Evolutionary conservation across 2,797 vertebrate genomes (phyloP), one percentile per base, ranked within the genome.

Genomic region (Anguilla pacifica): DNA sequence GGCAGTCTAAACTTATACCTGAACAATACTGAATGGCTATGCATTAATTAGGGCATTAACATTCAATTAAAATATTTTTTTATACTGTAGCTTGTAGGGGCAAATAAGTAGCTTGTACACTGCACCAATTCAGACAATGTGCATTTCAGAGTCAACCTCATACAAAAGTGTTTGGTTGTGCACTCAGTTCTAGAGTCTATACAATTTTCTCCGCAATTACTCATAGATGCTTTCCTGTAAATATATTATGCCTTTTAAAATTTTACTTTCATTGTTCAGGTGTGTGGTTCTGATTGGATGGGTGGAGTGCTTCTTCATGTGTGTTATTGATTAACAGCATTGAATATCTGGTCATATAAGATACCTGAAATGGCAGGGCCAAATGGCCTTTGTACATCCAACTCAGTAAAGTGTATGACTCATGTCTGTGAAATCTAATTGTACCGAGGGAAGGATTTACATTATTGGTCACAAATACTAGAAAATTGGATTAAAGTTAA

Each of bases 281-380:
- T 82, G 74, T 43, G 74, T 19, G 35, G 31, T 77, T 43, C 31
- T 77, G 35, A 46, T 79, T 79, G 35, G 39, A 79, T 46, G 74
- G 74, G 74, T 79, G 74, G 74, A 79, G 74, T 79, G 31, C 74
- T 79, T 22, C 15, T 55, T 61, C 5, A 35, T 79, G 17, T 79
- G 74, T 46, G 74, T 79, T 22, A 79, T 79, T 46, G 79, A 82
- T 82, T 82, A 82, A 51, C 79, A 82, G 22, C 46, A 82, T n/a
- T 25, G 22, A 51, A 51, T 49, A 82, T 82, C 4, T 82, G 79
- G 6, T 51, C 43, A 49, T 43, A 49, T 81, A 81, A 3, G 43
- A 25, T 82, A 82, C 25, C 5, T 49, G 19, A 49, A 51, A 82
- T 82, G 22, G 19, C 28, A 49, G 43, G 22, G 46, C 43, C 46